These are phyloP conservation scores for Macrocentrus cingulum DNA, from an alignment of 1,140 invertebrate species.

Conservation along the genomic window DNA sequence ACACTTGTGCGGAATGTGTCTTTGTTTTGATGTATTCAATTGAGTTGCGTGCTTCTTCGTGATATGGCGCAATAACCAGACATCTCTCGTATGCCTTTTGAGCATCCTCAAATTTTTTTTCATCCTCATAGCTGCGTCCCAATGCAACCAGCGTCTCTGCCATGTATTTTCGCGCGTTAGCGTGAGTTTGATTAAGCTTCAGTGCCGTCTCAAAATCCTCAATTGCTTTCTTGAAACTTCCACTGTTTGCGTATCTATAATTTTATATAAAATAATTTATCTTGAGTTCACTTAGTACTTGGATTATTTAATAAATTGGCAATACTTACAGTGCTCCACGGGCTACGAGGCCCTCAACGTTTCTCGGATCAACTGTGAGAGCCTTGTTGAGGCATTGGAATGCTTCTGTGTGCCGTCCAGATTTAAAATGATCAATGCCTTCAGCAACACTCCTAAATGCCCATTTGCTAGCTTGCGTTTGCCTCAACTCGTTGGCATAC, in stretches of 20 bases:
- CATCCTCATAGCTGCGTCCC: conserved; percentile 80
- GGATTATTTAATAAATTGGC: not conserved
- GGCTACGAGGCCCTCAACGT: conserved; percentile 92
- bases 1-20: conserved; percentile 39
- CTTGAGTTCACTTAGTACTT: not conserved
- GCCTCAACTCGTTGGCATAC: conserved; percentile 79
- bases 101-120: conserved; percentile 82
- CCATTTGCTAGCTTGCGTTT: conserved; percentile 89
- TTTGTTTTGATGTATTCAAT: conserved; percentile 76
- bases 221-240: conserved; percentile 89
- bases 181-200: conserved; percentile 83
- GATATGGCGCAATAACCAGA: conserved; percentile 75
- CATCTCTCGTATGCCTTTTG: conserved; percentile 82
- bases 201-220: conserved; percentile 92
- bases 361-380: conserved; percentile 85
- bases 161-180: conserved; percentile 94
- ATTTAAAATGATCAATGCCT: conserved; percentile 92
- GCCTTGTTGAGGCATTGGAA: conserved; percentile 95
- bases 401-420: conserved; percentile 85
- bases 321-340: conserved; percentile 79
- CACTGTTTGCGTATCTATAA: conserved; percentile 84
- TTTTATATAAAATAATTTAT: conserved; percentile 31
- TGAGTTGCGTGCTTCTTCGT: conserved; percentile 81
- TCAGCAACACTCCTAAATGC: conserved; percentile 88
- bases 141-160: conserved; percentile 87